phyloP scores from a whole-genome alignment of 2,888 invertebrate species.

The Brachylomia viminalis region DNA sequence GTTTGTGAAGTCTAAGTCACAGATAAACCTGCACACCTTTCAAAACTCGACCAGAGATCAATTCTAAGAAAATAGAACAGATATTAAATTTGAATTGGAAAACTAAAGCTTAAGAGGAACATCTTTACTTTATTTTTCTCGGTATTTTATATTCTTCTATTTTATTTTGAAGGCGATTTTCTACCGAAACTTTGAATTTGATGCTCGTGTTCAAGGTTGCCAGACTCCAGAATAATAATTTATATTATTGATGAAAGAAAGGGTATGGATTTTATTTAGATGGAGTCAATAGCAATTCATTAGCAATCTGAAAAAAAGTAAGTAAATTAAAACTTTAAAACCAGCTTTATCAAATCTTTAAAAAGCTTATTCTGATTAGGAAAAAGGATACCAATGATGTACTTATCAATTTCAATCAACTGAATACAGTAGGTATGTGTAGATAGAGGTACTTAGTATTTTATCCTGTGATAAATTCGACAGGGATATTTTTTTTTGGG shows the following conservation, averaged over 20 bases:
- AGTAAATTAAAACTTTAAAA: background rate
- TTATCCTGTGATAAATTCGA: no score
- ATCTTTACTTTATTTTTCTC: background rate
- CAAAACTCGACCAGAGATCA: constrained; percentile 29
- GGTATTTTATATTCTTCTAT: background rate
- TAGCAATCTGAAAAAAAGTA: background rate
- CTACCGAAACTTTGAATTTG: background rate
- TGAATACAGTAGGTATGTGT: background rate
- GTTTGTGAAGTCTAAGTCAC: constrained; percentile 30
- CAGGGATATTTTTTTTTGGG: no score
- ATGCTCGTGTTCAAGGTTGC: background rate
- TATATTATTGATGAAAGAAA: background rate
- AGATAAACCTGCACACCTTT: constrained; percentile 39
- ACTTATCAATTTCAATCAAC: background rate
- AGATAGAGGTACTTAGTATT: no score
- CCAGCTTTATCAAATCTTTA: background rate
- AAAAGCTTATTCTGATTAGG: background rate
- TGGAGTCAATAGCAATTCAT: background rate
- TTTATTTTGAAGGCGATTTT: constrained; percentile 5
- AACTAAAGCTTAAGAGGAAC: background rate
- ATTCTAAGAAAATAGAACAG: constrained; percentile 22
- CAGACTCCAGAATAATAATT: background rate
- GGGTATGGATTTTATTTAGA: background rate
- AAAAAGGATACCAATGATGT: background rate
- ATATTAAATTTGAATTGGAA: constrained; percentile 19